Evolutionary conservation across 2,113 vertebrate genomes (phyloP), one percentile per base, ranked within the genome.

Genomic region (Sinosuthora webbiana): DNA sequence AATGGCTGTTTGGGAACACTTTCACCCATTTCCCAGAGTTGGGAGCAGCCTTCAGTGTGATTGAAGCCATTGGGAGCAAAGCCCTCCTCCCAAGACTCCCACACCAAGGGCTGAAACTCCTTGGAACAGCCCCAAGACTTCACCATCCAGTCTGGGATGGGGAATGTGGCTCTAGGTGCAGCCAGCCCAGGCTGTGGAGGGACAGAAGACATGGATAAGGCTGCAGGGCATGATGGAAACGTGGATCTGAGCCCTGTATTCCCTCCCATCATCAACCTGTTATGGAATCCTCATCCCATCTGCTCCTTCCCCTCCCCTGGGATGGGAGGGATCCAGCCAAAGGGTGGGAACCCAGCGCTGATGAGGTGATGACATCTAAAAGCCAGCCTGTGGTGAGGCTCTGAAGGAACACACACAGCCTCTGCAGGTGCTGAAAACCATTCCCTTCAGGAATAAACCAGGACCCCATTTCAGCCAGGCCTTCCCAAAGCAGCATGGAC

Each of bases 181-280:
- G 60, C 41, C 52, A 90, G 42, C 13, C 45, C 74, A 13, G 45
- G 35, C 22, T 7, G 17, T 0, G 7, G 30, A 41, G 30, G 39
- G 31, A 75, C 24, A 62, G 31, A 16, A 53, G n/a, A 12, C 18
- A 42, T 0, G 0, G 35, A 47, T 2, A 20, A 41, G n/a, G 52
- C 28, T 44, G 42, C 22, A 24, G 22, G 47, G 20, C 18, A 35
- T 0, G 4, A 17, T 7, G 47, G 44, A 77, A 53, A 63, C 6
- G 5, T 10, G 33, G 20, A 60, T 28, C 17, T 14, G 44, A 65
- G 22, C 12, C 7, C n/a, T 22, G 8, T 7, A 39, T 27, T 37
- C 33, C 35, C 6, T 15, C 42, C 30, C 49, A 23, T 15, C 25
- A 14, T 28, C 49, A 31, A 45, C 55, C 44, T 56, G 24, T 53